phyloP scores from a whole-genome alignment of 2,797 vertebrate genomes.

The Mus spretus region DNA sequence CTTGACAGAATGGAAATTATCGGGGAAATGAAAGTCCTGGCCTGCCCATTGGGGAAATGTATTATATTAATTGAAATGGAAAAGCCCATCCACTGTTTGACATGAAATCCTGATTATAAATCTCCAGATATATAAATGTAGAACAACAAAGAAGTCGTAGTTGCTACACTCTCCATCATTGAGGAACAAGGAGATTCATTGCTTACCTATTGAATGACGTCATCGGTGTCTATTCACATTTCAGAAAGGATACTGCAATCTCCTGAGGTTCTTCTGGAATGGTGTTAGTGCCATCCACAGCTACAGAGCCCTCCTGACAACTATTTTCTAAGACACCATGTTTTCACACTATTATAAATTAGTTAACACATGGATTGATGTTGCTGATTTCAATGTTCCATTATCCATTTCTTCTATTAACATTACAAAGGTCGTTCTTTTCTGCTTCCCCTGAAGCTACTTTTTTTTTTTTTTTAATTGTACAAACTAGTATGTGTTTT shows the following conservation, averaged over 20 bases:
- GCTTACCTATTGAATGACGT: neutral
- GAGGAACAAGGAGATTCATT: neutral
- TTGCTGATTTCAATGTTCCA: neutral
- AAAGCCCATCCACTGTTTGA: neutral
- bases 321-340: neutral
- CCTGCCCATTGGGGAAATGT: neutral
- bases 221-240: neutral
- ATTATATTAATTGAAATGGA: neutral
- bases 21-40: too few species aligned
- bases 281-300: neutral
- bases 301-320: neutral
- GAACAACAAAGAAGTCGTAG: neutral
- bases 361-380: neutral
- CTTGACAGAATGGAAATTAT: neutral
- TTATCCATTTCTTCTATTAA: neutral
- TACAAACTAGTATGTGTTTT: neutral
- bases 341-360: neutral
- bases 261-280: neutral
- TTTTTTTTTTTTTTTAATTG: slow-evolving; percentile 37
- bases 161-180: neutral
- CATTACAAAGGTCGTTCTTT: neutral
- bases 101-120: neutral
- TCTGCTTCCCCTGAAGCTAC: neutral
- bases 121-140: neutral
- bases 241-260: fast-evolving